Base-by-base conservation (phyloP, 2,797 vertebrate species). In the Pseudomugil gertrudae region DNA sequence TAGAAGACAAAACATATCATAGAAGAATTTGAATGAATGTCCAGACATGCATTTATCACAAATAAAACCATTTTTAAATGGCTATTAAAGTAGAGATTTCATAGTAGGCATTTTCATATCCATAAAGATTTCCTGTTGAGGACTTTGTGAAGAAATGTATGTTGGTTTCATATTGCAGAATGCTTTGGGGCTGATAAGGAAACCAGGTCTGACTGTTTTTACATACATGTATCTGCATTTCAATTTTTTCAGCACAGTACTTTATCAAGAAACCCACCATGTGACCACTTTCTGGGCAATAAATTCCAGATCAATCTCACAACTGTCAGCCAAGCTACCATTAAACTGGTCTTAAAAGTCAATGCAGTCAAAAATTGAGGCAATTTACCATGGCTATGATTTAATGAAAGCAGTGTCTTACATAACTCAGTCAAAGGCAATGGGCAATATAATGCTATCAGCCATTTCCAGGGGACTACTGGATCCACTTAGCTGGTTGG, bases 221-320 rank as follows among this genome's bases (percentile, higher is more conserved):
- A 23, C 9, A 54, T 59, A 58, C 66, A 53, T 62, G 58, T 14
- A 59, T 79, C 60, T 68, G 65, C 3, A 52, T 60, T 53, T 84
- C 54, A 38, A 70, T 84, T 82, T 81, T 63, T 74, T 83, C 69
- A 52, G 56, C 72, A 80, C 69, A 64, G 70, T 55, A 14, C 72
- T 80, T 78, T 64, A 74, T 57, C 47, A 57, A 66, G 72, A 83
- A 77, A 74, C 56, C 52, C 59, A 60, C 76, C 81, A 76, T 64
- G 78, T 85, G 84, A 86, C 81, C 68, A 53, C 57, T 83, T 85
- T 68, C 65, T 65, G 33, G 65, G 65, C 75, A 80, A 76, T 74
- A 83, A 87, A 90, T 85, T 83, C 82, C 87, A 87, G 75, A 87
- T 88, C 84, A 73, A 83, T 81, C 75, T 75, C 79, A 59, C 35